phyloP scores from a whole-genome alignment of 2,113 vertebrate species.

The Dasypus novemcinctus region DNA sequence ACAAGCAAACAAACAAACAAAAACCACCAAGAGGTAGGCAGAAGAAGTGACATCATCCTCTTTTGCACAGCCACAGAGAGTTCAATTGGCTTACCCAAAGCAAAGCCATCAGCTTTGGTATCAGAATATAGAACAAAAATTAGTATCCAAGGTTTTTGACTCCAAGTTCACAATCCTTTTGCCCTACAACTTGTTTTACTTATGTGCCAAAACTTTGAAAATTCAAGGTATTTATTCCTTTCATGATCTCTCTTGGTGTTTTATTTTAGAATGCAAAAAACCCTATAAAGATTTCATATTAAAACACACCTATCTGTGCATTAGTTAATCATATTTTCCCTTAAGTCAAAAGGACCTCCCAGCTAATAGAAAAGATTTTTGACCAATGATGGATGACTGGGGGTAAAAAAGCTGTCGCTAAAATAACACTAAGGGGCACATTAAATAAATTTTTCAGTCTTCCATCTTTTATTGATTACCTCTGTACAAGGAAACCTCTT shows the following conservation, averaged over 20 bases:
- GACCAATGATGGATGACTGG: not conserved
- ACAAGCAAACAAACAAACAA: too few relatives aligned
- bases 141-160: not conserved
- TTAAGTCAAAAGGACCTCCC: not conserved
- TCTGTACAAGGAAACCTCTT: not conserved
- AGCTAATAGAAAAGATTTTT: not conserved
- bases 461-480: not conserved
- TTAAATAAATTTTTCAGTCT: not conserved
- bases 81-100: not conserved
- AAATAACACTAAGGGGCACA: not conserved
- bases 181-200: not conserved
- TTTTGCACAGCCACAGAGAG: not conserved
- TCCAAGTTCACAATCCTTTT: not conserved
- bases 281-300: not conserved
- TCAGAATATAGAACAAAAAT: not conserved
- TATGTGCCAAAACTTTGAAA: not conserved
- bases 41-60: not conserved
- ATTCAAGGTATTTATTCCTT: not conserved
- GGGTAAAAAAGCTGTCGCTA: not conserved
- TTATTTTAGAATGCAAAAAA: not conserved
- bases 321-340: constrained; percentile 17
- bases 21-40: not conserved
- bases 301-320: not conserved
- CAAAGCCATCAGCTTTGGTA: not conserved
- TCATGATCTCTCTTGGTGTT: not conserved